Evolutionary conservation across 2,113 vertebrate genomes (phyloP), one percentile per base, ranked within the genome.

Genomic region (Protomyctophum bolini): DNA sequence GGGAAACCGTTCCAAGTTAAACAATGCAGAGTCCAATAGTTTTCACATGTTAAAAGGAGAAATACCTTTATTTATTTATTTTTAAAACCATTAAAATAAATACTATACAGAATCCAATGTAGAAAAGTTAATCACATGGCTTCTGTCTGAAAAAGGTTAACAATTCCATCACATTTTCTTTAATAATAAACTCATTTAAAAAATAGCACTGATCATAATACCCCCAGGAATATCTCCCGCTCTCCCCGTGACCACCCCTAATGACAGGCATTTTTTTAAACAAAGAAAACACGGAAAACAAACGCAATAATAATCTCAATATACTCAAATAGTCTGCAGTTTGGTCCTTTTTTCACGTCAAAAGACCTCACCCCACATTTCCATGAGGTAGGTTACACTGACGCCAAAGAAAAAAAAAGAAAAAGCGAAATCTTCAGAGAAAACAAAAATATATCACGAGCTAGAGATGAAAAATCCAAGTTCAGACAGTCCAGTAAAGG

Each of bases 51-150:
- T 81, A 90, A 86, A 87, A 91, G 80, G 83, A 82, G 72, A 86
- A 87, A 90, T 87, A 88, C 84, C 77, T 92, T 93, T 91, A 91
- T 41, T 33, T 33, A 2, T 33, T 41, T 41, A 41, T 92, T 93
- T 91, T 86, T 80, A 92, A 93, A 91, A 92, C 89, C 89, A 91
- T 91, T 93, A 91, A 93, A 94, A 94, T 93, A 94, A 94, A 94
- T 94, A 94, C 93, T 94, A 91, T 93, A 92, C 92, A 94, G 92
- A 93, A 92, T 88, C 88, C 92, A 93, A 93, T 94, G 93, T 94
- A 93, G 87, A 93, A 94, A 93, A 93, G 55, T 88, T 89, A 84
- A 89, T 92, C 33, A 93, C 91, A 93, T 81, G 49, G 90, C 86
- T 91, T 92, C 92, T 90, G 91, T 91, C 82, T 90, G 72, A 88